These are phyloP conservation scores for Eristalis pertinax DNA, from an alignment of 2,888 invertebrate genomes.

Conservation along the genomic window DNA sequence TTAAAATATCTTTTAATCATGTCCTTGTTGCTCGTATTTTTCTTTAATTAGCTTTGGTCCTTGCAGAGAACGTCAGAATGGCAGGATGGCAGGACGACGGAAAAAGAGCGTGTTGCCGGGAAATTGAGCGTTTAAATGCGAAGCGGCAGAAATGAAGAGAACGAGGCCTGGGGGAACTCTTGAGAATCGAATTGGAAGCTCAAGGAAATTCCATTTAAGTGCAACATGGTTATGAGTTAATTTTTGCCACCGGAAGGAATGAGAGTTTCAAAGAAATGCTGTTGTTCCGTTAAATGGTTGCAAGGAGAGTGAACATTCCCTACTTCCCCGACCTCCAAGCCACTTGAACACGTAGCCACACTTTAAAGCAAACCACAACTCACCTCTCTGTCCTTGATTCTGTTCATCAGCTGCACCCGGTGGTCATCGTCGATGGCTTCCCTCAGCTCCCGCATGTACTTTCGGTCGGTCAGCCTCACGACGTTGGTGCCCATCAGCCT, in stretches of 20 bases:
- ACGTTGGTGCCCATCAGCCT: constrained; percentile 82
- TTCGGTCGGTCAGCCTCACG: constrained; percentile 85
- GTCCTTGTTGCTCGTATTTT: background rate
- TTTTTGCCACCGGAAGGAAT: background rate
- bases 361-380: constrained; percentile 73
- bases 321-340: constrained; percentile 45
- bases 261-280: background rate
- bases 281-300: background rate
- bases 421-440: constrained; percentile 84
- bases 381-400: constrained; percentile 84
- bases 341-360: background rate
- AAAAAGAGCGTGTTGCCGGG: background rate
- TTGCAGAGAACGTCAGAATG: background rate
- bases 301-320: constrained; percentile 34
- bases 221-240: background rate
- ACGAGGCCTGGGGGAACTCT: background rate
- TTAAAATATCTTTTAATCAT: background rate
- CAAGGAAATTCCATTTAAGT: background rate
- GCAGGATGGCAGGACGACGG: background rate
- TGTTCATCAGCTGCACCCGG: constrained; percentile 83
- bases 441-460: constrained; percentile 85
- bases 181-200: background rate
- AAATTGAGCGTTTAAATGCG: background rate
- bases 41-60: background rate
- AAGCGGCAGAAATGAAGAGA: background rate